Percentiles rank a stretch among this genome's conserved stretches.
These are phyloP conservation scores for Siniperca undulata DNA, from an alignment of 2,797 vertebrate species.

Conservation along the genomic window DNA sequence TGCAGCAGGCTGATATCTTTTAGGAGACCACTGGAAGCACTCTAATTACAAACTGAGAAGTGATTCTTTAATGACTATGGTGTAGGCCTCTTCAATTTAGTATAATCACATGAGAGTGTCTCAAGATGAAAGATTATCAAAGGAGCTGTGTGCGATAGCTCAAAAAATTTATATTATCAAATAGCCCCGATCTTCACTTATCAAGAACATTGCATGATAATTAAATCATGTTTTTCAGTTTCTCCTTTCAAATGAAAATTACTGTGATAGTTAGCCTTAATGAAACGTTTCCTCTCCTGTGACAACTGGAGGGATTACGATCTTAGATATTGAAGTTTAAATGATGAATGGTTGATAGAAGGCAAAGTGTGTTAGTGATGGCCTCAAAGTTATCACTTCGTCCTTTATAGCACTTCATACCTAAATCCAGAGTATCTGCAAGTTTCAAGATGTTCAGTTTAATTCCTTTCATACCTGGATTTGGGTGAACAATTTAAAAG, in stretches of 20 bases:
- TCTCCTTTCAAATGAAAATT: constrained; percentile 62
- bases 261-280: constrained; percentile 52
- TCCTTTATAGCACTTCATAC: background rate
- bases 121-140: constrained; percentile 84
- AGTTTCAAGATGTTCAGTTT: background rate
- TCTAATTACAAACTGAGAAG: constrained; percentile 80
- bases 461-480: background rate
- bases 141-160: constrained; percentile 71
- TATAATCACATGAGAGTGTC: constrained; percentile 80
- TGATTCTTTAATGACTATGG: constrained; percentile 83
- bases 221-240: constrained; percentile 67
- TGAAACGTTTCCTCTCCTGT: constrained; percentile 49
- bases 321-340: constrained; percentile 3
- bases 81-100: constrained; percentile 82
- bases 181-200: constrained; percentile 78
- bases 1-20: constrained; percentile 47
- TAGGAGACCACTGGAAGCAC: constrained; percentile 66
- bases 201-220: constrained; percentile 75
- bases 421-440: background rate
- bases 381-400: background rate
- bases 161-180: constrained; percentile 79
- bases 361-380: background rate
- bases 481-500: background rate
- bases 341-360: too few relatives aligned
- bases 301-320: constrained; percentile 38